Evolutionary conservation across 2,888 invertebrate species (phyloP).

Genomic region (Hanleya hanleyi): DNA sequence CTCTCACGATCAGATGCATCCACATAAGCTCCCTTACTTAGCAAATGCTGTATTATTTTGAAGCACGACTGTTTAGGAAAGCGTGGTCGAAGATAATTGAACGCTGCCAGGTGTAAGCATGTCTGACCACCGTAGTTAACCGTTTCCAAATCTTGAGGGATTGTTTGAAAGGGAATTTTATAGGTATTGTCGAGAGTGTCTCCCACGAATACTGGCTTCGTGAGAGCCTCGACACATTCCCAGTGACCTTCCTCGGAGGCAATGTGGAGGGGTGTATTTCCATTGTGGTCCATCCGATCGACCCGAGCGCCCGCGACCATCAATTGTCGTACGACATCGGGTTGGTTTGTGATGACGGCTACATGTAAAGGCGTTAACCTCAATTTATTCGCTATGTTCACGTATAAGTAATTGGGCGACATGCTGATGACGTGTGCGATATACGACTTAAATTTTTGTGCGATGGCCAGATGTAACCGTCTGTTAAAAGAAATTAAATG

Average conservation of each 20-base stretch:
- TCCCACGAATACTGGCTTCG: no score
- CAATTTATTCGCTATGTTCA: conserved; percentile 87
- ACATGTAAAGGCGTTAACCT: conserved; percentile 88
- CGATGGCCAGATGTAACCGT: conserved; percentile 88
- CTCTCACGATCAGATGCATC: no score
- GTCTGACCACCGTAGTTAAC: conserved; percentile 90
- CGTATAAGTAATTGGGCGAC: conserved; percentile 83
- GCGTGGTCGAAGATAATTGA: conserved; percentile 79
- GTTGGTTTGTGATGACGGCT: conserved; percentile 85
- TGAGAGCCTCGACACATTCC: conserved; percentile 83
- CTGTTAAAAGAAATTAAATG: conserved; percentile 77
- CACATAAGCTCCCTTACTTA: conserved; percentile 6
- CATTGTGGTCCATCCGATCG: conserved; percentile 81
- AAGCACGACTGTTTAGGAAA: no score
- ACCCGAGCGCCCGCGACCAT: conserved; percentile 85
- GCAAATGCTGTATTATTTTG: no score
- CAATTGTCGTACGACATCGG: conserved; percentile 83
- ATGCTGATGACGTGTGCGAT: conserved; percentile 84
- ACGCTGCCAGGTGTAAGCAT: conserved; percentile 88
- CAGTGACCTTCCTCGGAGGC: conserved; percentile 83
- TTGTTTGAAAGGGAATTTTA: conserved; percentile 73
- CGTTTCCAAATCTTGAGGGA: conserved; percentile 81
- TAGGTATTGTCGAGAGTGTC: no score
- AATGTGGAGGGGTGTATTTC: conserved; percentile 90
- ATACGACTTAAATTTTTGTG: conserved; percentile 82